Evolutionary conservation across 1,140 invertebrate genomes (phyloP).

Genomic region (Gonioctena quinquepunctata): DNA sequence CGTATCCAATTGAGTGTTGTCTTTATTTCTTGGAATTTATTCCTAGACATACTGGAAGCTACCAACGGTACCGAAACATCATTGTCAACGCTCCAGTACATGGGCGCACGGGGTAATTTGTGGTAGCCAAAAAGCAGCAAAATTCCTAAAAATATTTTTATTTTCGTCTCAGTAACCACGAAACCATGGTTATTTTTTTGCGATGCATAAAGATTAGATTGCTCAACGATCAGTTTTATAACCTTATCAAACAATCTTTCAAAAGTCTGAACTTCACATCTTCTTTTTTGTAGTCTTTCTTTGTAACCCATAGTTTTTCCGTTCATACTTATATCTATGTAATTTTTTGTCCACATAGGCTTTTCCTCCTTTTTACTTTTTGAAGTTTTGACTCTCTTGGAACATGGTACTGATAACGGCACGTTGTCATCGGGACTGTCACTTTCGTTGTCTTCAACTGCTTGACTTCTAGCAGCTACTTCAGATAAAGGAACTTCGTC

Average conservation of each 20-base stretch:
- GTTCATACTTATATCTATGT: not conserved
- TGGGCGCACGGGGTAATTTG: no score
- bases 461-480: not conserved
- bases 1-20: no score
- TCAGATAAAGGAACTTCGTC: slow-evolving; percentile 1
- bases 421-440: not conserved
- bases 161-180: no score
- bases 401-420: not conserved
- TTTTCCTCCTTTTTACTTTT: not conserved
- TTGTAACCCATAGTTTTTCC: not conserved
- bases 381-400: not conserved
- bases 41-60: no score
- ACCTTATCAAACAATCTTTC: not conserved
- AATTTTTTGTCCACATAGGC: not conserved
- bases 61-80: no score
- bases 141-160: no score
- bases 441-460: not conserved
- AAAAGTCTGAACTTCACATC: not conserved
- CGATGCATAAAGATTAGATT: not conserved
- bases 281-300: no score
- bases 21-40: no score
- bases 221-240: not conserved
- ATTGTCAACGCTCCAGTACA: no score
- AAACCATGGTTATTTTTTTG: no score
- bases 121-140: no score